Conservation (phyloP, 2,797 vertebrate species). For the Benthosema pterotum region DNA sequence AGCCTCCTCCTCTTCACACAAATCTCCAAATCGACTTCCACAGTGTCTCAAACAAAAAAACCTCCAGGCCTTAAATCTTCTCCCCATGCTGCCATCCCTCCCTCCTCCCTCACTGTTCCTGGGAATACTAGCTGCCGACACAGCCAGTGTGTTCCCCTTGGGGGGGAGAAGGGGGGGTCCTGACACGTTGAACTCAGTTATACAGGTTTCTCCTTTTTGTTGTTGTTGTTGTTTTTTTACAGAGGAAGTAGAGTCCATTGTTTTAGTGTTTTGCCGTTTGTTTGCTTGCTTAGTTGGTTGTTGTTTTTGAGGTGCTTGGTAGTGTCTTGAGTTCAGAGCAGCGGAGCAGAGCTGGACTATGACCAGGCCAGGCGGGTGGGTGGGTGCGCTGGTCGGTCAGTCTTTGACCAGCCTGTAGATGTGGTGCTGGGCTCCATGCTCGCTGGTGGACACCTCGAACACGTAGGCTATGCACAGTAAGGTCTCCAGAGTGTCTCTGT, state of each 20-base stretch:
- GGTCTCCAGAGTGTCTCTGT: conserved; percentile 91
- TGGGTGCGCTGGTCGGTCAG: conserved; percentile 67
- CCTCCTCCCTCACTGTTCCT: conserved; percentile 43
- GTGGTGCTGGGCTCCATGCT: conserved; percentile 91
- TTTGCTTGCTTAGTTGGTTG: no score
- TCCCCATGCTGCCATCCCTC: conserved; percentile 42
- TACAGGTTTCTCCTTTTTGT: conserved; percentile 30
- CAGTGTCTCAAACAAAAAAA: conserved; percentile 49
- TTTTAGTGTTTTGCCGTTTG: conserved; percentile 19
- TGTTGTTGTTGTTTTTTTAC: conserved; percentile 52
- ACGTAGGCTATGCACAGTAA: conserved; percentile 90
- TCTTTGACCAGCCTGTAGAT: conserved; percentile 93
- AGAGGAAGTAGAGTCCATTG: conserved; percentile 54
- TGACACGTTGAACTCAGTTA: conserved; percentile 25
- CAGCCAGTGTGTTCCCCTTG: conserved; percentile 51
- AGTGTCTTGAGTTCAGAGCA: conserved; percentile 49
- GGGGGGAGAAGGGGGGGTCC: no score
- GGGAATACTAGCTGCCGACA: conserved; percentile 36
- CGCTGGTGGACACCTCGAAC: conserved; percentile 91
- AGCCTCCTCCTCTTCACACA: conserved; percentile 36
- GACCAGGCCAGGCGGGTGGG: conserved; percentile 36
- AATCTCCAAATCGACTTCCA: conserved; percentile 44
- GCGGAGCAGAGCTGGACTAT: conserved; percentile 44
- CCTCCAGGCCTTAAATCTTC: conserved; percentile 46
- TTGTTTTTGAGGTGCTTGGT: conserved; percentile 37